These are phyloP conservation scores for Apis laboriosa DNA, from an alignment of 1,140 invertebrate genomes.

Conservation along the genomic window DNA sequence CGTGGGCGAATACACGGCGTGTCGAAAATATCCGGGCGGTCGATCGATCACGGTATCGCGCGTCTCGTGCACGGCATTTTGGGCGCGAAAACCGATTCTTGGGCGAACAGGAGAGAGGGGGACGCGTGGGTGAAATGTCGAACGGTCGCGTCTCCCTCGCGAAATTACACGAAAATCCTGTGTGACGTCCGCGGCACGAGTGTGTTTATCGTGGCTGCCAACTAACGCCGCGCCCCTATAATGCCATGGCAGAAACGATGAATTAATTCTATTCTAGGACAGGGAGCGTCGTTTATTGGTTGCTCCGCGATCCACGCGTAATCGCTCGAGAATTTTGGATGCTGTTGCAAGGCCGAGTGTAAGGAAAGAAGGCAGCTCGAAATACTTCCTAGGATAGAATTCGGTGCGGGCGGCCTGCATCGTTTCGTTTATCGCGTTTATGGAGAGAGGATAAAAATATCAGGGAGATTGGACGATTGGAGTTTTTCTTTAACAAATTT, in stretches of 20 bases:
- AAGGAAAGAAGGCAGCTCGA: conserved; percentile 9
- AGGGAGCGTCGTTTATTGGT: conserved; percentile 13
- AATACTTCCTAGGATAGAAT: conserved; percentile 4
- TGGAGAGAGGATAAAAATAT: too few relatives aligned
- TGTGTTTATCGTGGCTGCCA: conserved; percentile 19
- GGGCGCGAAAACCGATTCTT: conserved; percentile 11
- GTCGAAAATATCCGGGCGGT: conserved; percentile 43
- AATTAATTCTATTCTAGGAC: conserved; percentile 34
- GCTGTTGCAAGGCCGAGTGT: conserved; percentile 6
- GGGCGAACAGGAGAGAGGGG: not conserved
- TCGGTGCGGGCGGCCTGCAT: not conserved
- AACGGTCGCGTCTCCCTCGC: conserved; percentile 29
- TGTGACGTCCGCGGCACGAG: conserved; percentile 34
- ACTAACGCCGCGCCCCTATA: conserved; percentile 1
- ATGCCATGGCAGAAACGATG: conserved; percentile 8
- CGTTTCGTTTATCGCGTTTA: not conserved
- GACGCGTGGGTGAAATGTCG: conserved; percentile 63
- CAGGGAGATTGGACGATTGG: too few relatives aligned
- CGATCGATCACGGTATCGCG: conserved; percentile 29
- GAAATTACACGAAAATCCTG: conserved; percentile 25
- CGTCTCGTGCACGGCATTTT: conserved; percentile 14
- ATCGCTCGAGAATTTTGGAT: conserved; percentile 12
- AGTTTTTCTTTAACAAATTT: too few relatives aligned
- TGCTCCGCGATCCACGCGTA: not conserved
- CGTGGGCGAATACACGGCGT: conserved; percentile 28